Base-by-base conservation (phyloP, 2,797 vertebrate genomes). In the Allobates femoralis region DNA sequence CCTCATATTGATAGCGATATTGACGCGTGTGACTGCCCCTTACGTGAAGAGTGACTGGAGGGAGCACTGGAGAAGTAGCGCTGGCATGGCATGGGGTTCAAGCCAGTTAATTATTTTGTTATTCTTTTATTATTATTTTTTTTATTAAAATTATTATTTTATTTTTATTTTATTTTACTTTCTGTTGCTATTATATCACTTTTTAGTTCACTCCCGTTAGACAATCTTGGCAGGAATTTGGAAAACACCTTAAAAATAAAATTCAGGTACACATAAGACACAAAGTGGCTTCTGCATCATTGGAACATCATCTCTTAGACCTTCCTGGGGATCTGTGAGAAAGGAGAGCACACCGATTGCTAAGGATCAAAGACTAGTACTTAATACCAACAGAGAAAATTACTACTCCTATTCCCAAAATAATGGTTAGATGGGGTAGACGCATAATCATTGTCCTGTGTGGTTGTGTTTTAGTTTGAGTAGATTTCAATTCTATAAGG, bases 301-400 rank as follows among this genome's bases (percentile, higher is more conserved):
- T 26, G 53, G 3, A 79, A 78, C 51, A 56, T 32, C 23, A 69
- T 30, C 28, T 60, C 15, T 11, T 37, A 79, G 4, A 71, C 21
- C 34, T 58, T 74, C 41, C 32, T 78, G 55, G 28, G 46, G 32
- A 69, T 3, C 5, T 66, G 51, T 62, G n/a, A 26, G n/a, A 23
- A 32, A 69, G 19, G 51, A 66, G 19, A 84, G 76, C 67, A n/a
- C 53, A 21, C 78, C 81, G 32, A 67, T 75, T 77, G 56, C 51
- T 79, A 88, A 19, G 37, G 75, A 84, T 79, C 75, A 88, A 66
- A 79, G 46, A 67, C 64, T 79, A 51, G 18, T 23, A 12, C 10
- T 58, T 50, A 66, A 18, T 60, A 69, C 64, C 78, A 76, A 18
- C 75, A 64, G 69, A 55, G 81, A 89, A 76, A 75, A 86, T 84